Conservation (phyloP, 2,888 invertebrate species). For the Drosophila bunnanda region DNA sequence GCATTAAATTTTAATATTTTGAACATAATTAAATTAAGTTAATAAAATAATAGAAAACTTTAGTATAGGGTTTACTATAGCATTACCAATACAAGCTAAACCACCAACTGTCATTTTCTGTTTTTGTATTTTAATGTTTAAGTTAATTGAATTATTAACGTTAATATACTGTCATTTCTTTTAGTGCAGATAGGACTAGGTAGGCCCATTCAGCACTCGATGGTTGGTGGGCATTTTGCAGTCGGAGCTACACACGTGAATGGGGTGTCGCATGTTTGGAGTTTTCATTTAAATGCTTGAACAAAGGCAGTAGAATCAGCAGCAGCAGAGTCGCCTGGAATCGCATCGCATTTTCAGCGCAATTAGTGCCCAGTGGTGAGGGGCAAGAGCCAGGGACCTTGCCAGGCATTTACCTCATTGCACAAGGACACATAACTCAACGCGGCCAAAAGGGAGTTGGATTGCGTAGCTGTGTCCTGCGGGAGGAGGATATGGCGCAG, state of each 20-base stretch:
- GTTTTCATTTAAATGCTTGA: slow-evolving; percentile 50
- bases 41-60: too few species aligned
- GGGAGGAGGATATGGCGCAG: slow-evolving; percentile 19
- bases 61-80: too few species aligned
- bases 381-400: slow-evolving; percentile 27
- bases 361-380: slow-evolving; percentile 48
- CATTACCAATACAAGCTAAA: too few species aligned
- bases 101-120: neutral
- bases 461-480: slow-evolving; percentile 24
- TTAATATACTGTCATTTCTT: neutral
- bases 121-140: neutral
- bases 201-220: slow-evolving; percentile 36
- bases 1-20: too few species aligned
- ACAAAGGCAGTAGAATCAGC: slow-evolving; percentile 30
- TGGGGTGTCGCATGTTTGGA: slow-evolving; percentile 58
- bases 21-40: too few species aligned
- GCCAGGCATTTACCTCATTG: slow-evolving; percentile 48
- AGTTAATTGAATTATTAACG: neutral
- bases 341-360: slow-evolving; percentile 37
- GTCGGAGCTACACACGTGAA: slow-evolving; percentile 38
- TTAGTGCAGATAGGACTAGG: slow-evolving; percentile 6
- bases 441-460: slow-evolving; percentile 6
- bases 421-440: slow-evolving; percentile 44
- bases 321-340: slow-evolving; percentile 15
- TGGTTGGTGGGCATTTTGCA: slow-evolving; percentile 44